A percentile compares a stretch with the other conserved stretches of the same genome.
Conservation (phyloP, 2,888 invertebrate genomes). For the Cephus runcator region DNA sequence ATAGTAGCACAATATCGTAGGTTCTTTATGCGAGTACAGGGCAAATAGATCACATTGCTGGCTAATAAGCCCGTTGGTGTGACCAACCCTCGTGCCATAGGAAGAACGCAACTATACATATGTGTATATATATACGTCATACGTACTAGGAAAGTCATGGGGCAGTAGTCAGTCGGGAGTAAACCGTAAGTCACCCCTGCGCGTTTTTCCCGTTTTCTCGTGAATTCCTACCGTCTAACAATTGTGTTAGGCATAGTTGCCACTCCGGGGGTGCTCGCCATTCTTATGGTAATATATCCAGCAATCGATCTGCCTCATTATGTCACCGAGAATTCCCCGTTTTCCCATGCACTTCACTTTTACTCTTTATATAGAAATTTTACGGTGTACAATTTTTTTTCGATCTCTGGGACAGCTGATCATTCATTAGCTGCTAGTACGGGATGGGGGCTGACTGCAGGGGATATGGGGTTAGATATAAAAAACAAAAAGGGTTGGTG, state of each 20-base stretch:
- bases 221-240: slow-evolving; percentile 59
- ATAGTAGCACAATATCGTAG: slow-evolving; percentile 60
- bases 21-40: slow-evolving; percentile 61
- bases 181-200: slow-evolving; percentile 26
- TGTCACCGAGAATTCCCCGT: slow-evolving; percentile 37
- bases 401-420: slow-evolving; percentile 44
- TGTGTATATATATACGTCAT: no score
- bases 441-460: no score
- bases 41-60: slow-evolving; percentile 65
- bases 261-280: slow-evolving; percentile 40
- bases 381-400: slow-evolving; percentile 4
- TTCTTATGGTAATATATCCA: slow-evolving; percentile 60
- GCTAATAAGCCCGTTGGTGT: slow-evolving; percentile 63
- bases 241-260: slow-evolving; percentile 52
- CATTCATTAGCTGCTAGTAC: no score
- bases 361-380: neutral
- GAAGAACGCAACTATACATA: no score
- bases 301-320: slow-evolving; percentile 63
- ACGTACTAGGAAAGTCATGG: no score
- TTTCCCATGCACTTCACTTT: slow-evolving; percentile 11
- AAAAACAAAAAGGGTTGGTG: no score
- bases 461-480: no score
- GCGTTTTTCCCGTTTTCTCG: slow-evolving; percentile 54
- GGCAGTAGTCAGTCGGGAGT: no score
- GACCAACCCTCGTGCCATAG: slow-evolving; percentile 31